Evolutionary conservation across 2,797 vertebrate genomes (phyloP).

Genomic region (Lates japonicus): DNA sequence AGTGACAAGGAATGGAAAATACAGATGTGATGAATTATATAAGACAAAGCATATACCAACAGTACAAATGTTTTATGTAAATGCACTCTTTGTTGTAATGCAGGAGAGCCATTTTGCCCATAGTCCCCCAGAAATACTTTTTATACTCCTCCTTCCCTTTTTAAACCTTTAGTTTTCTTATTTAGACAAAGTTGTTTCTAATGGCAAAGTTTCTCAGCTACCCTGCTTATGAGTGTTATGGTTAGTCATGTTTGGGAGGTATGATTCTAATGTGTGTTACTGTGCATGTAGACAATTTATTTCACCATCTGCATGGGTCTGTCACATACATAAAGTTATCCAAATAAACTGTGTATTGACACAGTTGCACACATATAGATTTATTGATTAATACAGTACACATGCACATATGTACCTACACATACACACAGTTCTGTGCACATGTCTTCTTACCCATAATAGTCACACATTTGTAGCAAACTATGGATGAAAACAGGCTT

Average conservation of each 20-base stretch:
- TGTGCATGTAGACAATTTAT: conserved; percentile 1
- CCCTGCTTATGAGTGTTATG: background rate
- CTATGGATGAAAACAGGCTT: background rate
- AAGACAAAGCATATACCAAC: background rate
- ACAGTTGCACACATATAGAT: background rate
- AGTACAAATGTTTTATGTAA: background rate
- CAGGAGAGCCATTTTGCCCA: background rate
- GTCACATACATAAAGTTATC: background rate
- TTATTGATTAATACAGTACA: conserved; percentile 1
- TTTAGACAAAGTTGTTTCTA: conserved; percentile 2
- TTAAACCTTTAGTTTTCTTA: background rate
- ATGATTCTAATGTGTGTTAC: background rate
- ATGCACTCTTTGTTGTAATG: conserved; percentile 4
- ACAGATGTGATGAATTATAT: conserved; percentile 15
- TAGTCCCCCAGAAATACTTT: too few relatives aligned
- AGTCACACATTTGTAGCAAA: background rate
- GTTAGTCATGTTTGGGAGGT: background rate
- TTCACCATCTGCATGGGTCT: background rate
- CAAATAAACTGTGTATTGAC: background rate
- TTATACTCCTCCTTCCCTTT: background rate
- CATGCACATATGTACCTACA: background rate
- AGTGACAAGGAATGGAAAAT: conserved; percentile 4
- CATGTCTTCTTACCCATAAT: background rate
- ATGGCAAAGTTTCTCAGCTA: background rate
- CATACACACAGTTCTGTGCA: background rate